Evolutionary conservation across 37 sponge, comb jelly and placozoan species (phyloP), one percentile per base, ranked within the genome.

Genomic region (Sycon ciliatum): DNA sequence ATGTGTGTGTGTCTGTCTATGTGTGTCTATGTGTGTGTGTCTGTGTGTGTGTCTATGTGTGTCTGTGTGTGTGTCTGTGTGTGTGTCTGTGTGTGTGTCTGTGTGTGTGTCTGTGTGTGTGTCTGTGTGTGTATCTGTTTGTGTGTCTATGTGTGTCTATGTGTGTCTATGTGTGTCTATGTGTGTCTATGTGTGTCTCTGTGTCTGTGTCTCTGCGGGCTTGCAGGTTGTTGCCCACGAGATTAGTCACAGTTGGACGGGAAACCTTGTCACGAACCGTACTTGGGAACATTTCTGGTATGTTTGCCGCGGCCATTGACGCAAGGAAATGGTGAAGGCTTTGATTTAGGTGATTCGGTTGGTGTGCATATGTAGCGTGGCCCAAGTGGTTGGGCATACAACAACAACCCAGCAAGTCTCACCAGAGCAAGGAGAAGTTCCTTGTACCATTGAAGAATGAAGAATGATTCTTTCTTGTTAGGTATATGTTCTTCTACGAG

Each of bases 171-270:
- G 53, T 40, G 72, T 13, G 28, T 40, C 49, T 42, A 52, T 46
- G 54, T 71, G 72, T 40, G 72, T 40, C 4, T 6, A 38, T 4
- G 40, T 6, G 36, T 38, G 40, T 4, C 22, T 2, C 27, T 22
- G 49, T 42, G 49, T 42, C 13, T 42, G 7, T 13, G 49, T 16
- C 7, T 7, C 13, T 7, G 7, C 49, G 13, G 49, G 49, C 49
- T 42, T 42, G 32, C 49, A 84, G 78, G 84, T 93, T 6, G 78
- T 94, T 27, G 89, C 89, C 42, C 95, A 94, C 54, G 95, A 94
- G 79, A 78, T 86, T 27, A 80, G 87, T 42, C 95, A 94, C 80
- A 94, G 95, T 81, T 94, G 95, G 95, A 94, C 95, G 55, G 95
- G 95, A 1, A 94, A 94, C 57, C 79, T 94, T 28, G 95, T 94